phyloP scores from a whole-genome alignment of 2,888 invertebrate genomes.

The Melipona bicolor region DNA sequence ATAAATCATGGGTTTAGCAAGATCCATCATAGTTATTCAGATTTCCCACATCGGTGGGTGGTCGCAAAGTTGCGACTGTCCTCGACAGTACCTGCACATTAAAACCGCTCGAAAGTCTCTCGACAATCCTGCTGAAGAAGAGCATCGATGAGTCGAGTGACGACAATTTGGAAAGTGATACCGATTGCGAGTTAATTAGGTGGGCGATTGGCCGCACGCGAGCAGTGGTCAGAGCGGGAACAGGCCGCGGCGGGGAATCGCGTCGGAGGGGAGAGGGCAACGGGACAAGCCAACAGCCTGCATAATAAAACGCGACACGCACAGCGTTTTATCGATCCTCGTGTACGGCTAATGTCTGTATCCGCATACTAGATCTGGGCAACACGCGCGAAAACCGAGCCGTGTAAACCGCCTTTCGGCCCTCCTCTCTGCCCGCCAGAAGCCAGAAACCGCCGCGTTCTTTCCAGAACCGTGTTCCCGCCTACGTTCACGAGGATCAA shows the following conservation, averaged over 20 bases:
- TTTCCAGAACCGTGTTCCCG: slow-evolving; percentile 38
- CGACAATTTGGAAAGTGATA: slow-evolving; percentile 5
- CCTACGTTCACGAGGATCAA: slow-evolving; percentile 45
- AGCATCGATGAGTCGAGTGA: neutral
- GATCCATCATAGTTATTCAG: too few relatives aligned
- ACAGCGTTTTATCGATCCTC: slow-evolving; percentile 60
- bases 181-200: slow-evolving; percentile 44
- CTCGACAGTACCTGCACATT: too few relatives aligned
- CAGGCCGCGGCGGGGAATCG: slow-evolving; percentile 6
- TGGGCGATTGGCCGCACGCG: slow-evolving; percentile 32
- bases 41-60: too few relatives aligned
- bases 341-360: slow-evolving; percentile 57
- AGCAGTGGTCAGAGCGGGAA: neutral
- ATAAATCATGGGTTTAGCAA: too few relatives aligned
- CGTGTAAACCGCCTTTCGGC: slow-evolving; percentile 37
- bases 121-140: neutral
- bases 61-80: too few relatives aligned
- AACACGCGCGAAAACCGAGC: slow-evolving; percentile 36
- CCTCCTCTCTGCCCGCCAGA: slow-evolving; percentile 36
- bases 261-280: neutral
- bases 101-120: neutral
- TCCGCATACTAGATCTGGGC: slow-evolving; percentile 48
- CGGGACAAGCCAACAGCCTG: slow-evolving; percentile 44
- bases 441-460: slow-evolving; percentile 41
- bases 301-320: slow-evolving; percentile 66